Evolutionary conservation across 2,113 vertebrate genomes (phyloP).

Genomic region (Chaenogobius annularis): DNA sequence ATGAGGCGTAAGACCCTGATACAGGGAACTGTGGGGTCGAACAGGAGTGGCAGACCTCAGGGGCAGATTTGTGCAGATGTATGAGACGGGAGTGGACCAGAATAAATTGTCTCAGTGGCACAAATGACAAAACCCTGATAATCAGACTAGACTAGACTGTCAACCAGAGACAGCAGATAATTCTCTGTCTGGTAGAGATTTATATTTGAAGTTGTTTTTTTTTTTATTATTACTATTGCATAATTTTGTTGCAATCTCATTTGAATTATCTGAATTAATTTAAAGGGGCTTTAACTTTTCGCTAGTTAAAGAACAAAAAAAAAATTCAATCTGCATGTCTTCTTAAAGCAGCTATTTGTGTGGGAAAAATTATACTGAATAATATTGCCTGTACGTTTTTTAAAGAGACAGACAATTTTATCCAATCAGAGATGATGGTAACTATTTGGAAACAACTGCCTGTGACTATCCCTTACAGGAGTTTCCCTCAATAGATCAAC

Average conservation of each 20-base stretch:
- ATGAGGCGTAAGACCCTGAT: conserved; percentile 30
- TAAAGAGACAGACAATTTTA: no score
- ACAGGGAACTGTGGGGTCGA: conserved; percentile 45
- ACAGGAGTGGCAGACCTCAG: conserved; percentile 57
- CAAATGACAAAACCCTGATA: conserved; percentile 68
- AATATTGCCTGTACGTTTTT: no score
- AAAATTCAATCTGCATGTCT: no score
- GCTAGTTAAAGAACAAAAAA: no score
- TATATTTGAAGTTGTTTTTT: background rate
- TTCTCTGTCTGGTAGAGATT: background rate
- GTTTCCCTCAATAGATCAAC: no score
- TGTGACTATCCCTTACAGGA: no score
- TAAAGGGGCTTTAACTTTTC: no score
- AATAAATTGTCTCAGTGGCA: conserved; percentile 73
- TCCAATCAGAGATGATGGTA: no score
- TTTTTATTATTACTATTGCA: background rate
- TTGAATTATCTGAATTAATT: background rate
- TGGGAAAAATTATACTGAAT: background rate
- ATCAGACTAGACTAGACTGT: conserved; percentile 13
- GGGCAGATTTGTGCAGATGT: conserved; percentile 68
- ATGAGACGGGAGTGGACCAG: conserved; percentile 72
- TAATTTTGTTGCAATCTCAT: background rate
- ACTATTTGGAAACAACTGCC: no score
- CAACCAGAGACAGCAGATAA: conserved; percentile 2
- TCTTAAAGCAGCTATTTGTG: no score